These are phyloP conservation scores for Apteryx owenii DNA, from an alignment of 2,113 vertebrate genomes.

Conservation along the genomic window DNA sequence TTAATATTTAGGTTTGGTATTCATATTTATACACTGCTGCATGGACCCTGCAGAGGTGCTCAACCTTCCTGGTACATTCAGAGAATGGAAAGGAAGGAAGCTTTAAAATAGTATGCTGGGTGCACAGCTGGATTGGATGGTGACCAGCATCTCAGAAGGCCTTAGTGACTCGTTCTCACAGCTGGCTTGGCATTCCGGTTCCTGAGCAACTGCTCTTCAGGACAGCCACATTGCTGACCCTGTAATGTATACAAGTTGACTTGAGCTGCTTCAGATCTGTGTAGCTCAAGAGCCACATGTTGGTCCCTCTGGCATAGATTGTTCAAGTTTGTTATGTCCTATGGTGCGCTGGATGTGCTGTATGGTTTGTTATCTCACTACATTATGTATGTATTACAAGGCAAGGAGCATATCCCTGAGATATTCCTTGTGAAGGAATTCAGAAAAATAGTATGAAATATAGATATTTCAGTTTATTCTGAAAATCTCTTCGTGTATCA, in stretches of 20 bases:
- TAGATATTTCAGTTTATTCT: neutral
- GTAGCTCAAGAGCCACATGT: neutral
- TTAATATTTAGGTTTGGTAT: neutral
- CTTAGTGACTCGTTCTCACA: neutral
- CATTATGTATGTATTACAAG: neutral
- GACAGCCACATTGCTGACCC: neutral
- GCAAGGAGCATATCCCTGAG: neutral
- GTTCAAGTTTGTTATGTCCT: neutral
- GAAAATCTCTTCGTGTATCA: neutral
- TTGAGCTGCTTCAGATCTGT: neutral
- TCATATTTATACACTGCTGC: neutral
- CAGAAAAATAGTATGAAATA: neutral
- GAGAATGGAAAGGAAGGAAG: neutral
- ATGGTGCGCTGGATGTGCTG: neutral
- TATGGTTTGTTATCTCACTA: neutral
- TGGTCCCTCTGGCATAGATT: neutral
- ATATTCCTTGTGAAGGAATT: neutral
- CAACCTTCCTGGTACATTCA: neutral
- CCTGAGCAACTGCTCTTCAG: neutral
- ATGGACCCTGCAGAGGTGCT: neutral
- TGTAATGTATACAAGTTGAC: neutral
- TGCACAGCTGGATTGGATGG: constrained; percentile 14
- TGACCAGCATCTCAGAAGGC: neutral
- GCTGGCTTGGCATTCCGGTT: neutral
- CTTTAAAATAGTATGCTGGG: constrained; percentile 18